Percentiles rank a stretch among this genome's conserved stretches.
Conservation (phyloP, 2,113 vertebrate species). For the Tenrec ecaudatus region DNA sequence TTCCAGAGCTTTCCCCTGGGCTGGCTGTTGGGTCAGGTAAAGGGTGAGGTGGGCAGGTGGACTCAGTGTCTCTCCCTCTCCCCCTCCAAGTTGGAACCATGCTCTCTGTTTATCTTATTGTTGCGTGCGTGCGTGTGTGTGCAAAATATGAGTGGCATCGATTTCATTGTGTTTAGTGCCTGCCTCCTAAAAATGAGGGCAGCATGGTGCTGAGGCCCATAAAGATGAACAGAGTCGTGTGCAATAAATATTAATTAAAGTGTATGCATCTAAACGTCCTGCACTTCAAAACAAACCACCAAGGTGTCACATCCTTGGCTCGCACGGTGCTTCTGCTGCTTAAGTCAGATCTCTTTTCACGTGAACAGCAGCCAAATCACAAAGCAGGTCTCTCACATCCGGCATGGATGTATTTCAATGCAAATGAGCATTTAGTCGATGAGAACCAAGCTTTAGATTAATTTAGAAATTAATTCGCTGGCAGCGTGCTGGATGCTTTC, state of each 20-base stretch:
- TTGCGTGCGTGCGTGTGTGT: background rate
- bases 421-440: slow-evolving; percentile 13
- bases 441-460: background rate
- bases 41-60: no score
- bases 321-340: background rate
- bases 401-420: slow-evolving; percentile 24
- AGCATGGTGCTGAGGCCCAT: rapidly evolving
- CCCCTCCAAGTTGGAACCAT: background rate
- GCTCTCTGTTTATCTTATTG: background rate
- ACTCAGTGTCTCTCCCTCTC: no score
- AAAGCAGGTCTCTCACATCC: slow-evolving; percentile 7
- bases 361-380: background rate
- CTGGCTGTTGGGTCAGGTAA: background rate
- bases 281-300: background rate
- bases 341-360: background rate
- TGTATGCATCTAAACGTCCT: background rate
- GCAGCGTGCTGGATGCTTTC: background rate
- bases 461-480: slow-evolving; percentile 23
- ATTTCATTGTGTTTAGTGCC: background rate
- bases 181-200: background rate
- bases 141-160: background rate
- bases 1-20: background rate
- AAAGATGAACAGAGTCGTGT: background rate
- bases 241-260: background rate
- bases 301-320: slow-evolving; percentile 1